These are phyloP conservation scores for Oreochromis mossambicus DNA, from an alignment of 2,797 vertebrate genomes.

Conservation along the genomic window DNA sequence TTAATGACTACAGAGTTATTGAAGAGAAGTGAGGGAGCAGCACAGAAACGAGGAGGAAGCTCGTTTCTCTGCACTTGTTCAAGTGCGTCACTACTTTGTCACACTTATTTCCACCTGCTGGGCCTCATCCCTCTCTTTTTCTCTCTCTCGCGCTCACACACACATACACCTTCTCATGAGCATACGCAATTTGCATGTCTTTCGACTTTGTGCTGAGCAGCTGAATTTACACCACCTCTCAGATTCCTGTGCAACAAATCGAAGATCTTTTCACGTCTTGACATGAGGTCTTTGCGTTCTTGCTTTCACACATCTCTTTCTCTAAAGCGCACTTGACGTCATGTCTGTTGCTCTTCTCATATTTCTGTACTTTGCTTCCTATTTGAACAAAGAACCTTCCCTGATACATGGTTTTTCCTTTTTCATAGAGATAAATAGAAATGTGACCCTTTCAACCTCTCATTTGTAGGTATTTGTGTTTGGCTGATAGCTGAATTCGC, in stretches of 20 bases:
- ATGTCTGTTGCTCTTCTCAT: not conserved
- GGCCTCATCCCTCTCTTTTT: not conserved
- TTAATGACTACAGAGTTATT: slow-evolving; percentile 49
- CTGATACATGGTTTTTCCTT: not conserved
- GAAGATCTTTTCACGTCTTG: not conserved
- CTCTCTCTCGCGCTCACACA: not conserved
- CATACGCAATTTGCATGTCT: slow-evolving; percentile 25
- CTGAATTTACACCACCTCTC: not conserved
- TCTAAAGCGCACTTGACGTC: not conserved
- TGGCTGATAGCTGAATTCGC: not conserved
- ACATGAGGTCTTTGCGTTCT: not conserved
- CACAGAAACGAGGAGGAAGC: slow-evolving; percentile 9
- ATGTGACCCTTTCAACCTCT: not conserved
- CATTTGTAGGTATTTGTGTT: not conserved
- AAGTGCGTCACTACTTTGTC: slow-evolving; percentile 65
- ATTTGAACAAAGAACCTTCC: not conserved
- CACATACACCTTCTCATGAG: slow-evolving; percentile 8
- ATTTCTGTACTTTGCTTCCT: not conserved
- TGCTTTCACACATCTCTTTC: slow-evolving; percentile 22
- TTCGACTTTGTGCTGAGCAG: not conserved
- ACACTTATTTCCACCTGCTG: slow-evolving; percentile 54
- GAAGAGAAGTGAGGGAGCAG: slow-evolving; percentile 10
- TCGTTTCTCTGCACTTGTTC: slow-evolving; percentile 26
- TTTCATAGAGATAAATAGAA: not conserved
- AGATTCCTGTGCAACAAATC: not conserved